These are phyloP conservation scores for Lypha dubia DNA, from an alignment of 2,888 invertebrate genomes.

Conservation along the genomic window DNA sequence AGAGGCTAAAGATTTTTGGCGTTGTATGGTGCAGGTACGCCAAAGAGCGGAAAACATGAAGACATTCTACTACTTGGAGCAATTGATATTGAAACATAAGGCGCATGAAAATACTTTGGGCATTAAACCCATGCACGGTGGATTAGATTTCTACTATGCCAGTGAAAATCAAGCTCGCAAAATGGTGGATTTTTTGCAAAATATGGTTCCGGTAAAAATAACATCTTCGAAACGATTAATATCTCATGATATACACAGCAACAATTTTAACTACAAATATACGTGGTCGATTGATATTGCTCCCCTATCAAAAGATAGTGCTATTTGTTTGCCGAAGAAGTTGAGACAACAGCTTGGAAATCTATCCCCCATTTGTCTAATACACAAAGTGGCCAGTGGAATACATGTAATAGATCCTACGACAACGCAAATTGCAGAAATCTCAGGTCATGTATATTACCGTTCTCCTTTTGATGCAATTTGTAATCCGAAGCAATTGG, in stretches of 20 bases:
- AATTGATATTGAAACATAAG: conserved; percentile 96
- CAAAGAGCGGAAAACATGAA: conserved; percentile 96
- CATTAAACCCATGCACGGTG: conserved; percentile 94
- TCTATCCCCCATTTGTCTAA: conserved; percentile 94
- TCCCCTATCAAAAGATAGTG: conserved; percentile 96
- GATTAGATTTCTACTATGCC: conserved; percentile 97
- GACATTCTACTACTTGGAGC: conserved; percentile 98
- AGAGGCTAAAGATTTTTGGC: conserved; percentile 99
- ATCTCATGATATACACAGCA: conserved; percentile 98
- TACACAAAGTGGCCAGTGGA: conserved; percentile 93
- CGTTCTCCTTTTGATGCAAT: conserved; percentile 93
- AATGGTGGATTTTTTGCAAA: conserved; percentile 95
- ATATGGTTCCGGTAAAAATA: conserved; percentile 94
- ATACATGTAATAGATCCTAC: conserved; percentile 97
- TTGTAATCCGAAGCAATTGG: conserved; percentile 94
- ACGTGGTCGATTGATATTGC: conserved; percentile 97
- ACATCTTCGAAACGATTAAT: conserved; percentile 96
- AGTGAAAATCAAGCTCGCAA: conserved; percentile 95
- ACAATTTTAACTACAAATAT: conserved; percentile 97
- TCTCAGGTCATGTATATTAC: conserved; percentile 92
- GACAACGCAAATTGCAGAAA: conserved; percentile 94
- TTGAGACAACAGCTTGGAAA: conserved; percentile 93
- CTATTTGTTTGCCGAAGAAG: conserved; percentile 94
- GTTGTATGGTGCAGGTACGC: conserved; percentile 94
- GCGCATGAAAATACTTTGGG: conserved; percentile 95